A percentile compares a stretch with the other conserved stretches of the same genome.
Conservation (phyloP, 2,888 invertebrate species). For the Amblyjoppa proteus region DNA sequence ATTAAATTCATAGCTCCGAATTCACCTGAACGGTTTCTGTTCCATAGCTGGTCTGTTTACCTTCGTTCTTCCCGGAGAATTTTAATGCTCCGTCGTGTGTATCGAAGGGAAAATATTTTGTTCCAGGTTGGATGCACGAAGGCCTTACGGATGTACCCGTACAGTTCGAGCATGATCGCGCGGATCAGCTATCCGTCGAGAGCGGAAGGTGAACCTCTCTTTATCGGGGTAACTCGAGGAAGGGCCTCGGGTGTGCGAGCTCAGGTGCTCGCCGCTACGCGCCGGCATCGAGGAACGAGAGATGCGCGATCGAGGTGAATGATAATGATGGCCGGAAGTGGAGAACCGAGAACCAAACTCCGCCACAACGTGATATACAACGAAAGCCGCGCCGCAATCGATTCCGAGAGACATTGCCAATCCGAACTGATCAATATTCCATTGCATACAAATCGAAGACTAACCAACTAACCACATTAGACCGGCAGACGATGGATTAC, state of each 20-base stretch:
- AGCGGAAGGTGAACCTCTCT: background rate
- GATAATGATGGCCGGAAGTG: constrained; percentile 28
- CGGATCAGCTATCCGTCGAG: background rate
- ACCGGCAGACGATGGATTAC: background rate
- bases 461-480: constrained; percentile 13
- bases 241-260: constrained; percentile 6
- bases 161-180: background rate
- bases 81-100: no score
- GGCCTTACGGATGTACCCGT: background rate
- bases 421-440: constrained; percentile 47
- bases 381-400: constrained; percentile 16
- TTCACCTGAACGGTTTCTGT: no score
- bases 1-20: no score
- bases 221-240: constrained; percentile 21
- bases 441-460: constrained; percentile 48
- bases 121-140: no score
- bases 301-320: constrained; percentile 21
- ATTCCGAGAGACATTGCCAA: constrained; percentile 51
- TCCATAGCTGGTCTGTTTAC: no score
- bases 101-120: no score
- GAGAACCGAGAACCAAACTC: constrained; percentile 24
- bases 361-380: background rate
- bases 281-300: constrained; percentile 3
- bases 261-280: background rate
- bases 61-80: no score